Evolutionary conservation across 1,140 invertebrate genomes (phyloP).

Genomic region (Heliothis subflexa): DNA sequence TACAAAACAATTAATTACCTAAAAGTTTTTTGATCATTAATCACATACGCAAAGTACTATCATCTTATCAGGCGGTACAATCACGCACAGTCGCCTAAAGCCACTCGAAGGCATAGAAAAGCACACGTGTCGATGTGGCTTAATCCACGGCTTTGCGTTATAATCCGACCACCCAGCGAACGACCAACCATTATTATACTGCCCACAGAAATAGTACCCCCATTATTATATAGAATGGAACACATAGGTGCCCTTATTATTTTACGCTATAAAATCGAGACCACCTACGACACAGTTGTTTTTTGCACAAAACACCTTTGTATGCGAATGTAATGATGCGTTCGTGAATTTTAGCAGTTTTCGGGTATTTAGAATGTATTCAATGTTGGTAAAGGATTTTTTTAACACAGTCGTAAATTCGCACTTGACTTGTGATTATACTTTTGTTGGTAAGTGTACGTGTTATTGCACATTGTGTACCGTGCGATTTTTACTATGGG

Average conservation of each 20-base stretch:
- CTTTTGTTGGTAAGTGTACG: constrained; percentile 36
- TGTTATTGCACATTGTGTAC: constrained; percentile 25
- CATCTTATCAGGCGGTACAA: constrained; percentile 64
- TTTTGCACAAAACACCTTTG: constrained; percentile 69
- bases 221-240: constrained; percentile 79
- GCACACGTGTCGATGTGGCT: constrained; percentile 82
- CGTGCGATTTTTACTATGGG: neutral
- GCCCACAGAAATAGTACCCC: constrained; percentile 78
- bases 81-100: constrained; percentile 74
- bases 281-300: constrained; percentile 71
- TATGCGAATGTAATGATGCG: constrained; percentile 80
- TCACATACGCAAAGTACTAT: constrained; percentile 34
- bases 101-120: constrained; percentile 72
- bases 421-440: constrained; percentile 28
- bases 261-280: constrained; percentile 78
- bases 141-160: constrained; percentile 77
- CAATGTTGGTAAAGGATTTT: constrained; percentile 40
- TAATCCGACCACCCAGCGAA: constrained; percentile 82
- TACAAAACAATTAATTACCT: neutral
- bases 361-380: constrained; percentile 53
- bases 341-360: constrained; percentile 79
- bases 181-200: constrained; percentile 70
- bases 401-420: constrained; percentile 35
- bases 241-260: constrained; percentile 79
- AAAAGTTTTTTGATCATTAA: constrained; percentile 7